Evolutionary conservation across 2,113 vertebrate genomes (phyloP).

Genomic region (Chamaea fasciata): DNA sequence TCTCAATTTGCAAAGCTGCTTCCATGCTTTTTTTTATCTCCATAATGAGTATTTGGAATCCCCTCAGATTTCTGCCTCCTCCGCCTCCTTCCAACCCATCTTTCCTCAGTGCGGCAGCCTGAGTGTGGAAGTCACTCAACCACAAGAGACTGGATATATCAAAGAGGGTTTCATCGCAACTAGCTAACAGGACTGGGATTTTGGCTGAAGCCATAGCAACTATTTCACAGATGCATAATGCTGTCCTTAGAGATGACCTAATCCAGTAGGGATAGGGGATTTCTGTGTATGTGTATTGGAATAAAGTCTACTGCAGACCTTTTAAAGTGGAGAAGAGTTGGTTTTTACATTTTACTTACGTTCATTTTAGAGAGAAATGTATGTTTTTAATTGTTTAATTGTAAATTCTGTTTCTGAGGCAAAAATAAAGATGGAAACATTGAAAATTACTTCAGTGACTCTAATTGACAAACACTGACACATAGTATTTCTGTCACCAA

Average conservation of each 20-base stretch:
- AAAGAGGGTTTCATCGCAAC: background rate
- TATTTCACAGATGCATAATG: background rate
- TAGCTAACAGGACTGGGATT: background rate
- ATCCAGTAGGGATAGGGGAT: background rate
- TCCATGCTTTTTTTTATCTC: accelerated
- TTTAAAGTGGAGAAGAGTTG: background rate
- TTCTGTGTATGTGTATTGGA: background rate
- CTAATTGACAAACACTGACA: background rate
- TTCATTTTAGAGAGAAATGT: background rate
- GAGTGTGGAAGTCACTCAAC: background rate
- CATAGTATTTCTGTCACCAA: background rate
- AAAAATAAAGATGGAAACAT: background rate
- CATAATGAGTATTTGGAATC: background rate
- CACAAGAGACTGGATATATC: background rate
- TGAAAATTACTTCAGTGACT: conserved; percentile 25
- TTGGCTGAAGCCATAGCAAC: background rate
- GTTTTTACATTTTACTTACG: background rate
- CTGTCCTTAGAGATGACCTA: background rate
- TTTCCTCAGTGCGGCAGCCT: background rate
- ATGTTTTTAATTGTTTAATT: background rate
- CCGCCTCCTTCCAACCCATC: background rate
- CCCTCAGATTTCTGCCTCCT: background rate
- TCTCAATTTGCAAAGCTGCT: background rate
- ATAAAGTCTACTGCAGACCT: background rate
- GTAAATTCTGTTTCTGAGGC: background rate